phyloP scores from a whole-genome alignment of 2,888 invertebrate genomes.

The Epirrita christyi region DNA sequence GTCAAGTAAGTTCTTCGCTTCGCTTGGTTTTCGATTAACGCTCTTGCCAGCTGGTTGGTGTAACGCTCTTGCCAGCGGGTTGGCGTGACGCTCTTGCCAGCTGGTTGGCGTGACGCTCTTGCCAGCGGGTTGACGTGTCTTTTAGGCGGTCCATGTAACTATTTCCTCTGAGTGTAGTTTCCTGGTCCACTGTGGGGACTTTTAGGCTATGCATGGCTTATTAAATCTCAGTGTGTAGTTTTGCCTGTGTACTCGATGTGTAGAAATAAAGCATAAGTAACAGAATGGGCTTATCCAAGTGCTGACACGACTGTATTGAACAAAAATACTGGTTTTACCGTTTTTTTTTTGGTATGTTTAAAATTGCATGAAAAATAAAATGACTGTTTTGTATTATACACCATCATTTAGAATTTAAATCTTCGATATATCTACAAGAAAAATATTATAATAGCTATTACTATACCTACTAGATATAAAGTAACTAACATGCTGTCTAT shows the following conservation, averaged over 20 bases:
- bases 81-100: too few relatives aligned
- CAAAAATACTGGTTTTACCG: background rate
- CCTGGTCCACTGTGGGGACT: too few relatives aligned
- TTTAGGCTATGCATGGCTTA: constrained; percentile 9
- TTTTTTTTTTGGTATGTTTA: background rate
- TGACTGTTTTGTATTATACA: background rate
- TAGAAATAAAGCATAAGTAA: constrained; percentile 3
- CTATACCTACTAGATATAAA: too few relatives aligned
- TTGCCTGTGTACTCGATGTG: constrained; percentile 15
- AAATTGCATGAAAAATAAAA: background rate
- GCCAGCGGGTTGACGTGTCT: too few relatives aligned
- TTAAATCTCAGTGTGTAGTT: constrained; percentile 17
- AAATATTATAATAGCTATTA: too few relatives aligned
- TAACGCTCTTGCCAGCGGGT: too few relatives aligned
- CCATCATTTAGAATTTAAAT: constrained; percentile 48
- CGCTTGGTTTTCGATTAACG: too few relatives aligned
- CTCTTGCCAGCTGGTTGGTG: too few relatives aligned
- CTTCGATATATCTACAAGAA: constrained; percentile 54
- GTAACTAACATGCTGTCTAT: constrained; percentile 33
- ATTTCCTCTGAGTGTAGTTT: too few relatives aligned
- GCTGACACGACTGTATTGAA: background rate
- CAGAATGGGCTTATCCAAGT: background rate
- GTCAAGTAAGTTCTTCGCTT: too few relatives aligned
- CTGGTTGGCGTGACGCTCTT: too few relatives aligned
- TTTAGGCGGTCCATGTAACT: too few relatives aligned